Evolutionary conservation across 2,888 invertebrate genomes (phyloP).

Genomic region (Folsomia manolachei): DNA sequence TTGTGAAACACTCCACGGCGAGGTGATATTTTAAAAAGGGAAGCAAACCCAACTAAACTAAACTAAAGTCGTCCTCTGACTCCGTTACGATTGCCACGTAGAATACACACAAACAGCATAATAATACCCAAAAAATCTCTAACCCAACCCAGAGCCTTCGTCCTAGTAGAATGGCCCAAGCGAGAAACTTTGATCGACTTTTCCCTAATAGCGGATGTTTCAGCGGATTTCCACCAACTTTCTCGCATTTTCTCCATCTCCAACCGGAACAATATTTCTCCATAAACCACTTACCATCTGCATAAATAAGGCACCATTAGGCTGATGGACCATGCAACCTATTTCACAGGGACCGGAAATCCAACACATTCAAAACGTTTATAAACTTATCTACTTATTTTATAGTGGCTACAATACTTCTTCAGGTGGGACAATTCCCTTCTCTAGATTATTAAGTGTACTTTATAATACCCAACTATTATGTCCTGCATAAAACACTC

Average conservation of each 20-base stretch:
- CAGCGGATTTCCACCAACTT: slow-evolving; percentile 49
- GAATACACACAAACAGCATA: slow-evolving; percentile 18
- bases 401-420: no score
- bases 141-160: no score
- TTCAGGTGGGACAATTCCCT: slow-evolving; percentile 49
- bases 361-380: no score
- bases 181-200: slow-evolving; percentile 52
- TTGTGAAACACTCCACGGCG: slow-evolving; percentile 52
- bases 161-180: slow-evolving; percentile 15
- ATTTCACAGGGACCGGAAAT: slow-evolving; percentile 44
- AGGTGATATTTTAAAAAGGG: slow-evolving; percentile 52
- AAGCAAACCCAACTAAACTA: slow-evolving; percentile 27
- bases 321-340: slow-evolving; percentile 33
- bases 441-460: not conserved
- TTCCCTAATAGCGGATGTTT: slow-evolving; percentile 52
- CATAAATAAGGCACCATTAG: slow-evolving; percentile 47
- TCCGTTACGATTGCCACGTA: slow-evolving; percentile 5
- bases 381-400: no score
- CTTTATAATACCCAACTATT: no score
- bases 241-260: slow-evolving; percentile 25
- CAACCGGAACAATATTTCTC: slow-evolving; percentile 50
- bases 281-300: slow-evolving; percentile 51
- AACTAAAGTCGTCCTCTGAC: no score
- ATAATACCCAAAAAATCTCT: slow-evolving; percentile 13
- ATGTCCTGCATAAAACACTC: not conserved